A percentile compares a stretch with the other conserved stretches of the same genome.
Conservation (phyloP, 2,888 invertebrate genomes). For the Polylopha cassiicola region DNA sequence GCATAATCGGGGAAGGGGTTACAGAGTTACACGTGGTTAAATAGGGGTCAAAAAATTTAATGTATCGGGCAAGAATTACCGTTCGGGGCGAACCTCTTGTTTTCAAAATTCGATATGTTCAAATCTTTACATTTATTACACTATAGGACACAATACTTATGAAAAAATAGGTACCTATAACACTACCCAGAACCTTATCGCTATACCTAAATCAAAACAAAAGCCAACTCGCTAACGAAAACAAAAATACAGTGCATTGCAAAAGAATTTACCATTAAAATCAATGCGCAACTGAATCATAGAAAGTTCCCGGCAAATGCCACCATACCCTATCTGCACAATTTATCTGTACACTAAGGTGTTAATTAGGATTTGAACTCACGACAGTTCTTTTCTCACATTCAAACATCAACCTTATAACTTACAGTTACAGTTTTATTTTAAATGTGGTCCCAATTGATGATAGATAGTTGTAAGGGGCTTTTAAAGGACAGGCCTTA, state of each 20-base stretch:
- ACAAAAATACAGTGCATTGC: neutral
- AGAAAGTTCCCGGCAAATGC: conserved; percentile 40
- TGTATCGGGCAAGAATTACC: too few species aligned
- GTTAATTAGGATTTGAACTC: conserved; percentile 74
- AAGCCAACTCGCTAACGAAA: too few species aligned
- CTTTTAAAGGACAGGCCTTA: conserved; percentile 63
- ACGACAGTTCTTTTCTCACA: conserved; percentile 50
- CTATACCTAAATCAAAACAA: too few species aligned
- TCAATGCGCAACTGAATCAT: conserved; percentile 23
- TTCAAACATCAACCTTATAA: conserved; percentile 33
- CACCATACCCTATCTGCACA: conserved; percentile 60
- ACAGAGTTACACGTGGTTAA: too few species aligned
- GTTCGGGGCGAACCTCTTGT: too few species aligned
- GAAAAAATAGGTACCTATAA: too few species aligned
- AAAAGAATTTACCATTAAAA: conserved; percentile 13
- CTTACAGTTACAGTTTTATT: conserved; percentile 28
- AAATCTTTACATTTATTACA: too few species aligned
- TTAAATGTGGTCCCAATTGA: conserved; percentile 31
- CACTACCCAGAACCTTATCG: too few species aligned
- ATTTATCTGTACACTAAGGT: conserved; percentile 71
- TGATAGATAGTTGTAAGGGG: conserved; percentile 64
- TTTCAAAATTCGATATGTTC: too few species aligned
- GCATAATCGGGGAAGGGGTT: too few species aligned
- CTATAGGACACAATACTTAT: too few species aligned
- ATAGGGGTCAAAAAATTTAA: too few species aligned